Percentiles rank a stretch among this genome's conserved stretches.
Evolutionary conservation across 2,797 vertebrate genomes (phyloP).

Genomic region (Argentina silus): DNA sequence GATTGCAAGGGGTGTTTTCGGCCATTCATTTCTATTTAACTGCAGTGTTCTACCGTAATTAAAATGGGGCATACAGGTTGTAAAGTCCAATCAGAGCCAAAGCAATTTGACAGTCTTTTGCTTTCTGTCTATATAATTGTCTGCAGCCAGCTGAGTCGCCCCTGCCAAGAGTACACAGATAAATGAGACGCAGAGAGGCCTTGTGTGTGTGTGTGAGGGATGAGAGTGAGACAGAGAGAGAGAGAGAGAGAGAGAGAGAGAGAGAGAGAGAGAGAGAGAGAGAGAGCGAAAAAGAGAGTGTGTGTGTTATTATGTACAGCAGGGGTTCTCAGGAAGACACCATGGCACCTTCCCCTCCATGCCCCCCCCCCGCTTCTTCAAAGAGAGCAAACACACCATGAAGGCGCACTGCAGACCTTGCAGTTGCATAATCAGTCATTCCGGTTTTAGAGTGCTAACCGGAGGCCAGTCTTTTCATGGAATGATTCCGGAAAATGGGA

Average conservation of each 20-base stretch:
- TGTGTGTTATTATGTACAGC: slow-evolving; percentile 11
- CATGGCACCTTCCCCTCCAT: slow-evolving; percentile 34
- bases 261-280: background rate
- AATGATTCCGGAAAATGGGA: slow-evolving; percentile 18
- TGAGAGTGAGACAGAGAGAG: background rate
- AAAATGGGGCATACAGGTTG: background rate
- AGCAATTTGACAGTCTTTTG: slow-evolving; percentile 1
- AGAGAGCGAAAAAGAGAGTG: background rate
- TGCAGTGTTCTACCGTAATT: background rate
- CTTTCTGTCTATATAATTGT: slow-evolving; percentile 15
- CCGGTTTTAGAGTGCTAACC: slow-evolving; percentile 19
- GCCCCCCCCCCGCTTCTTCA: slow-evolving; percentile 30
- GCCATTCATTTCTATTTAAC: background rate
- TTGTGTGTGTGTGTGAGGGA: background rate
- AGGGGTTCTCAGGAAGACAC: slow-evolving; percentile 20
- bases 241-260: background rate
- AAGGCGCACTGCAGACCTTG: slow-evolving; percentile 56
- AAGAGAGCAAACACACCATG: slow-evolving; percentile 55
- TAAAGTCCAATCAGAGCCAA: background rate
- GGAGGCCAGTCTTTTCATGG: slow-evolving; percentile 14
- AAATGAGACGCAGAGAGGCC: slow-evolving; percentile 10
- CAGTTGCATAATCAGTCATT: slow-evolving; percentile 57
- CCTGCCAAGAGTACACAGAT: background rate
- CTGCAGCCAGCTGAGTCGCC: background rate
- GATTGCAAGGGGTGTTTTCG: background rate